Percentiles rank a stretch among this genome's conserved stretches.
Evolutionary conservation across 2,113 vertebrate species (phyloP).

Genomic region (Sorex fumeus): DNA sequence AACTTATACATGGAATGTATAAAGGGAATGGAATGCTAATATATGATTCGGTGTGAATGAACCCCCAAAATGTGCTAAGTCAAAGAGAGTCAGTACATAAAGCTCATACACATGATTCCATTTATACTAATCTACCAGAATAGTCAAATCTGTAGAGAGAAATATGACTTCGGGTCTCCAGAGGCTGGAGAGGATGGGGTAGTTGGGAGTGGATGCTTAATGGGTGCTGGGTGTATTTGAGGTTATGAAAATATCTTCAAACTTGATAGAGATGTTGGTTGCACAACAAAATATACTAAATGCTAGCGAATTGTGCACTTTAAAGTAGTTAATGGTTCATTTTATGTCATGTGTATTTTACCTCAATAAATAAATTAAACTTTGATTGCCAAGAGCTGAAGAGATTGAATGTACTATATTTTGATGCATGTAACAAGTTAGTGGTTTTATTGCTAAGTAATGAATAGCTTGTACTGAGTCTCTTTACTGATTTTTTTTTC

Average conservation of each 20-base stretch:
- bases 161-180: not conserved
- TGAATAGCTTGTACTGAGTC: slow-evolving; percentile 58
- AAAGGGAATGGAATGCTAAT: not conserved
- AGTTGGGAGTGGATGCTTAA: not conserved
- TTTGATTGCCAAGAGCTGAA: slow-evolving; percentile 49
- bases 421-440: not conserved
- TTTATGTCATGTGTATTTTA: slow-evolving; percentile 54
- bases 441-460: slow-evolving; percentile 52
- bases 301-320: slow-evolving; percentile 26
- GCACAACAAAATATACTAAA: not conserved
- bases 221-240: not conserved
- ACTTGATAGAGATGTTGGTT: not conserved
- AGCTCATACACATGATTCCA: not conserved
- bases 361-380: slow-evolving; percentile 64
- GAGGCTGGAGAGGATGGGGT: not conserved
- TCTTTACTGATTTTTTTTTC: slow-evolving; percentile 11
- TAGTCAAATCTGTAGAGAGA: not conserved
- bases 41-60: not conserved
- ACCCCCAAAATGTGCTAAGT: not conserved
- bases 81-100: not conserved
- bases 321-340: slow-evolving; percentile 50
- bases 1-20: not conserved
- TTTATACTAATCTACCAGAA: not conserved
- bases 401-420: slow-evolving; percentile 17
- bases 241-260: slow-evolving; percentile 24